These are phyloP conservation scores for Burhinus oedicnemus DNA, from an alignment of 2,113 vertebrate genomes.

Conservation along the genomic window DNA sequence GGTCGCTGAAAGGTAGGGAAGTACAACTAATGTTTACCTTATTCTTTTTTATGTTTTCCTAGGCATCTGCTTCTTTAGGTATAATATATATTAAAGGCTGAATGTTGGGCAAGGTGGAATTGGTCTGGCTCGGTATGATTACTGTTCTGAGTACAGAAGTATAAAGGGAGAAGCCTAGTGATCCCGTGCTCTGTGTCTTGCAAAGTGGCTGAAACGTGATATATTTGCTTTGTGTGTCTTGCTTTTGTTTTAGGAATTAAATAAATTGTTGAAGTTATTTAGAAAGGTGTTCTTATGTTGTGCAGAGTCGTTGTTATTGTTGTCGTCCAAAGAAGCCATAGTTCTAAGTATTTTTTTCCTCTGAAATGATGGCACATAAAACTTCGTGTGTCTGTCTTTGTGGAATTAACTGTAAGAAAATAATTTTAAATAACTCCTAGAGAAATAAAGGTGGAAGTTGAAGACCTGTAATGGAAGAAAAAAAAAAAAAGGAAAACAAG, in stretches of 20 bases:
- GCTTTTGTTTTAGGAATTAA: not conserved
- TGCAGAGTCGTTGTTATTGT: accelerated
- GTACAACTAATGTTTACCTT: not conserved
- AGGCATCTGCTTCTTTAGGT: not conserved
- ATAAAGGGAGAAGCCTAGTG: not conserved
- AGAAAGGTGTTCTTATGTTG: not conserved
- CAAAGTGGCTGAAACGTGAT: not conserved
- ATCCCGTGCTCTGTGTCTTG: not conserved
- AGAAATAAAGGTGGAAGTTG: not conserved
- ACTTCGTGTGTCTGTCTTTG: not conserved
- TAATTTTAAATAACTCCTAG: not conserved
- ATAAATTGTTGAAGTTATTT: not conserved
- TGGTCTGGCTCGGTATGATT: not conserved
- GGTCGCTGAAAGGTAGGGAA: not conserved
- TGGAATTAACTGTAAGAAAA: not conserved
- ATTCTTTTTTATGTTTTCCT: not conserved
- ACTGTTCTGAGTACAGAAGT: not conserved
- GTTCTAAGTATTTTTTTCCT: not conserved
- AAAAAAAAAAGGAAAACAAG: not conserved
- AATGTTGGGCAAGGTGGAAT: not conserved
- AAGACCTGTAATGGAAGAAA: not conserved
- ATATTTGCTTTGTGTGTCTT: not conserved
- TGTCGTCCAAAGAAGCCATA: not conserved
- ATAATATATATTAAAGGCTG: not conserved
- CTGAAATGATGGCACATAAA: not conserved